Evolutionary conservation across 2,113 vertebrate genomes (phyloP).

Genomic region (Hiodon alosoides): DNA sequence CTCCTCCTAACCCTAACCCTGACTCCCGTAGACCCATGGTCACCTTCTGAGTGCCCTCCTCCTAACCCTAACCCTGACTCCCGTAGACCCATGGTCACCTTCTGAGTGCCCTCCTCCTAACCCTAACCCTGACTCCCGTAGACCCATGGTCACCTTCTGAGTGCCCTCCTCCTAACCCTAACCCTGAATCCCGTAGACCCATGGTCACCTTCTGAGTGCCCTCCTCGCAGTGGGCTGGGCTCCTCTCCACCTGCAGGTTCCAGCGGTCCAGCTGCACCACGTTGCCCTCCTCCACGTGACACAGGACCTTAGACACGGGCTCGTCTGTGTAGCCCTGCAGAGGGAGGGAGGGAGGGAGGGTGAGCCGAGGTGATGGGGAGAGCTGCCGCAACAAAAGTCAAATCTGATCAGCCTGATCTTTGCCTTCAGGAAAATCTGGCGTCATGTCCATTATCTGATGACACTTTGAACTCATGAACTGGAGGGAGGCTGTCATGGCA

Average conservation of each 20-base stretch:
- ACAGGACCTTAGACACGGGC: slow-evolving; percentile 93
- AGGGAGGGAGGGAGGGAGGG: background rate
- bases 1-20: background rate
- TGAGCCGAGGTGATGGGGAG: background rate
- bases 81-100: no score
- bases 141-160: slow-evolving; percentile 58
- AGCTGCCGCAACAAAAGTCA: background rate
- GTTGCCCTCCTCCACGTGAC: slow-evolving; percentile 89
- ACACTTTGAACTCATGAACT: background rate
- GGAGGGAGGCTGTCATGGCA: background rate
- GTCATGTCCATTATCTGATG: background rate
- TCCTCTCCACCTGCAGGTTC: slow-evolving; percentile 84
- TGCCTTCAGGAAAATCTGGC: background rate
- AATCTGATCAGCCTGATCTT: background rate
- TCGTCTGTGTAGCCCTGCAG: slow-evolving; percentile 92
- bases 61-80: background rate
- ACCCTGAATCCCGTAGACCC: slow-evolving; percentile 24
- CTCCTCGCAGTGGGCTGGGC: slow-evolving; percentile 68
- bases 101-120: no score
- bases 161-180: slow-evolving; percentile 71
- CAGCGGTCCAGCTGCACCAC: slow-evolving; percentile 96
- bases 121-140: background rate
- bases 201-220: slow-evolving; percentile 72
- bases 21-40: slow-evolving; percentile 33
- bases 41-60: no score